Base-by-base conservation (phyloP, 2,113 vertebrate species). In the Channa argus region DNA sequence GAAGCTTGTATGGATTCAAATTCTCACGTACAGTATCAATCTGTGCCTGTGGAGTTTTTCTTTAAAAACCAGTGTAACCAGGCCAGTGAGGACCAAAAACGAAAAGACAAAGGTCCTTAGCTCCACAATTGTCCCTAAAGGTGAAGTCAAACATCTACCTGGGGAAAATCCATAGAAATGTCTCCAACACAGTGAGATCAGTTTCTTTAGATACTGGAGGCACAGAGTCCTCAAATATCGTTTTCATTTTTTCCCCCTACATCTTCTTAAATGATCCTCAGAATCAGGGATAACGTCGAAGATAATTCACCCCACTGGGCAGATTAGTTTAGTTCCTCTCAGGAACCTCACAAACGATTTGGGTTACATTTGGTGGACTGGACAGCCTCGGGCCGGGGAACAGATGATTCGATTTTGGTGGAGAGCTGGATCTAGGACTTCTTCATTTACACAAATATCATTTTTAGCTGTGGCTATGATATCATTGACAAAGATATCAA, bases 161-260 rank as follows among this genome's bases (percentile, higher is more conserved):
- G 54, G 9, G 24, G n/a, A 45, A 75, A 71, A 63, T 77, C 55
- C 55, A 60, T 74, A 56, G 67, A 65, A 73, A 77, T 41, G 68
- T 74, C 68, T 77, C 44, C 52, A 63, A 68, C 43, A 71, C 44
- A 64, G 47, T 63, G 64, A 61, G 67, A 85, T 87, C 71, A 63
- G 81, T 83, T 77, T 44, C 72, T 74, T 67, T 68, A 77, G 83
- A 83, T 56, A 83, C 61, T 51, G 14, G 5, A 70, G 11, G 68
- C 51, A 5, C 61, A 33, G 9, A 60, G 36, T 61, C 56, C 36
- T 63, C 33, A 53, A 55, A 63, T 66, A 65, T 80, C 10, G 61
- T 69, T 71, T 69, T 36, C 0, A 14, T 14, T 52, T 41, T 60
- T 64, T 61, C 7, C 8, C 13, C 44, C 44, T 34, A 64, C 43